A percentile compares a stretch with the other conserved stretches of the same genome.
These are phyloP conservation scores for Oscheius sp. DNA, from an alignment of 2,888 invertebrate species.

Conservation along the genomic window DNA sequence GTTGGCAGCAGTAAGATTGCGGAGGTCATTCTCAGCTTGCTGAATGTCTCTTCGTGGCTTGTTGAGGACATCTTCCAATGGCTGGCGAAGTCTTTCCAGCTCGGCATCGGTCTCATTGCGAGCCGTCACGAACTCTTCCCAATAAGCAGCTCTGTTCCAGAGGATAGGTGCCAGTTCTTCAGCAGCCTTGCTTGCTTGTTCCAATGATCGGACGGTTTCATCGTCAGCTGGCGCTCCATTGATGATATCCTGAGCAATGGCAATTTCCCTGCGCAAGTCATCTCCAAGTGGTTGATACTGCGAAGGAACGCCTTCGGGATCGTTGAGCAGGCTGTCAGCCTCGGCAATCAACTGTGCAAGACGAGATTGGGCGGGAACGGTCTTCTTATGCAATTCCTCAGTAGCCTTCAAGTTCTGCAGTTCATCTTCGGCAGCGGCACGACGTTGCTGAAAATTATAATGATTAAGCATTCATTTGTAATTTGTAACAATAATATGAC, in stretches of 20 bases:
- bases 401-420: slow-evolving; percentile 43
- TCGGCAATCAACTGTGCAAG: slow-evolving; percentile 49
- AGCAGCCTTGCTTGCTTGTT: slow-evolving; percentile 41
- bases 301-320: slow-evolving; percentile 50
- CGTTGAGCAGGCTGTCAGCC: slow-evolving; percentile 43
- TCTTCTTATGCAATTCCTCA: slow-evolving; percentile 43
- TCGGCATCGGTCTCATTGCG: slow-evolving; percentile 56
- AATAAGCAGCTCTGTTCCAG: slow-evolving; percentile 47
- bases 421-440: slow-evolving; percentile 44
- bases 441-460: slow-evolving; percentile 41
- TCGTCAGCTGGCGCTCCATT: slow-evolving; percentile 37
- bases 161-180: slow-evolving; percentile 47
- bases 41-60: slow-evolving; percentile 41
- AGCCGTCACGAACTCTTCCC: slow-evolving; percentile 52
- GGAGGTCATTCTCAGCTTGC: slow-evolving; percentile 42
- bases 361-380: slow-evolving; percentile 37
- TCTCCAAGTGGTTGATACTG: slow-evolving; percentile 44
- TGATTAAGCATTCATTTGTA: slow-evolving; percentile 15
- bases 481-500: too few relatives aligned
- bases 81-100: slow-evolving; percentile 47
- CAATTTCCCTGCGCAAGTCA: slow-evolving; percentile 41
- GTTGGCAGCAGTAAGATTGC: slow-evolving; percentile 37
- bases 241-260: slow-evolving; percentile 36
- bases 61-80: slow-evolving; percentile 40
- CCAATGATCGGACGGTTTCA: slow-evolving; percentile 38